These are phyloP conservation scores for Ochropleura leucogaster DNA, from an alignment of 2,888 invertebrate species.

Conservation along the genomic window DNA sequence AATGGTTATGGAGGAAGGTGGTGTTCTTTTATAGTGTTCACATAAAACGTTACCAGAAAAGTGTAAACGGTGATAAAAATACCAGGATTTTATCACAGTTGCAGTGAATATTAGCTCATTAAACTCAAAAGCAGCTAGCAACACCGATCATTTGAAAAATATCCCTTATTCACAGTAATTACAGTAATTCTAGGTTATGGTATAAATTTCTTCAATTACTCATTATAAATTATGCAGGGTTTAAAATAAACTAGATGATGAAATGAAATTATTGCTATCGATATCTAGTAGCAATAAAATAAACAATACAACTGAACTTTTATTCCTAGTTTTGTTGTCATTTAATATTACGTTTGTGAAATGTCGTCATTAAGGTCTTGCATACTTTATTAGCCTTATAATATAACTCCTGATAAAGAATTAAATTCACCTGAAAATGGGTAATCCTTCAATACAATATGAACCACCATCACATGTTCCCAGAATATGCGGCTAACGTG, in stretches of 20 bases:
- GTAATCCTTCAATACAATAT: not conserved
- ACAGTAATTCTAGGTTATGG: not conserved
- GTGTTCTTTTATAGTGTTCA: constrained; percentile 4
- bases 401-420: too few relatives aligned
- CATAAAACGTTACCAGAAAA: not conserved
- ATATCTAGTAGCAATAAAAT: not conserved
- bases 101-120: not conserved
- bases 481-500: constrained; percentile 20
- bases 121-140: too few relatives aligned
- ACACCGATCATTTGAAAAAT: not conserved
- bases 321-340: not conserved
- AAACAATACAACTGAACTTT: not conserved
- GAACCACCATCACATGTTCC: not conserved
- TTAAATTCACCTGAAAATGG: not conserved
- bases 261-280: not conserved
- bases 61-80: not conserved
- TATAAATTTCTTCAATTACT: not conserved
- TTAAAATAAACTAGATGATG: not conserved
- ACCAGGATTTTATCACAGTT: not conserved
- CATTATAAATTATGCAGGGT: not conserved
- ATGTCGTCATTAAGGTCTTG: too few relatives aligned
- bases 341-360: not conserved
- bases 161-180: not conserved
- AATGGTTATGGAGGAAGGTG: constrained; percentile 12
- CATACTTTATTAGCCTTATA: too few relatives aligned